Percentiles rank a stretch among this genome's conserved stretches.
Conservation (phyloP, 2,888 invertebrate genomes). For the Saturnia japonica region DNA sequence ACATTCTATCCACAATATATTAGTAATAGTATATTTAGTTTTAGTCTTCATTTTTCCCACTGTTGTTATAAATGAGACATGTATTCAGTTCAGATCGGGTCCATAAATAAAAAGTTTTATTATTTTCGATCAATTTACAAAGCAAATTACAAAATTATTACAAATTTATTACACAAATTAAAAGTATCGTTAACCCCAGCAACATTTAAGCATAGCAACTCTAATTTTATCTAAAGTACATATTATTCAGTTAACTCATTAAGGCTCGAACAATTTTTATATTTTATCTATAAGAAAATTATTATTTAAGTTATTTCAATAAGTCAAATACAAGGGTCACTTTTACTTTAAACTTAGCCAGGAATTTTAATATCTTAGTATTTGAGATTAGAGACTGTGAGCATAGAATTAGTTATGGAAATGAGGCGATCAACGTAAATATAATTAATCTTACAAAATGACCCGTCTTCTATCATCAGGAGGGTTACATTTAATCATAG, state of each 20-base stretch:
- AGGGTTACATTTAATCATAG: not conserved
- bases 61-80: no score
- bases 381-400: slow-evolving; percentile 39
- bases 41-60: no score
- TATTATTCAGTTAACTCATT: not conserved
- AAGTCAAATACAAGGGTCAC: not conserved
- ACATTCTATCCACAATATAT: no score
- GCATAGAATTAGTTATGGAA: slow-evolving; percentile 61
- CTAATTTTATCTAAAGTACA: not conserved
- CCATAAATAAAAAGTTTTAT: no score
- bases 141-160: no score
- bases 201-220: not conserved
- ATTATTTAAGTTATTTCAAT: not conserved
- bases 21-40: no score
- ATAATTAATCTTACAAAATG: slow-evolving; percentile 59
- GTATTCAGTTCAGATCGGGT: no score
- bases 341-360: slow-evolving; percentile 25
- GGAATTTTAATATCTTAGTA: slow-evolving; percentile 8
- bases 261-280: not conserved
- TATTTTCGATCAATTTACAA: no score
- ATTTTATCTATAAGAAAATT: not conserved
- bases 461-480: not conserved
- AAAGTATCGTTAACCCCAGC: not conserved
- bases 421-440: slow-evolving; percentile 60
- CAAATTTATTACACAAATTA: not conserved